Evolutionary conservation across 2,888 invertebrate species (phyloP).

Genomic region (Sabellastarte sp.): DNA sequence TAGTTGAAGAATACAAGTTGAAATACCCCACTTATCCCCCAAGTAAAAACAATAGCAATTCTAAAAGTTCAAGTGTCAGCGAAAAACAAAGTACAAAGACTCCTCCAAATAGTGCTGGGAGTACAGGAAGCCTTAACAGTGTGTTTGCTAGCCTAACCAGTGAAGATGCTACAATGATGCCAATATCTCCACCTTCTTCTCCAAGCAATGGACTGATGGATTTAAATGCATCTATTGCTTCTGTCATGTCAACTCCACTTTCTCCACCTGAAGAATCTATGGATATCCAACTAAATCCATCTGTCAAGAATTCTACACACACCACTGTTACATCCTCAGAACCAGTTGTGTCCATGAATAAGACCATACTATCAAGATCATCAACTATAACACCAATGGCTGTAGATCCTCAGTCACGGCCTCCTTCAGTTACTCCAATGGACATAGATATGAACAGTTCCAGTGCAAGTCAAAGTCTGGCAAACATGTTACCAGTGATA

Average conservation of each 20-base stretch:
- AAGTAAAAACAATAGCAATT: not conserved
- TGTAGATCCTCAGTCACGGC: conserved; percentile 43
- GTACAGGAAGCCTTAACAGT: conserved; percentile 10
- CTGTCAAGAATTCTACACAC: too few relatives aligned
- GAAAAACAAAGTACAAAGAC: not conserved
- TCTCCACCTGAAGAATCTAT: conserved; percentile 45
- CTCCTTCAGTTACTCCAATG: conserved; percentile 55
- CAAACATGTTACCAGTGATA: too few relatives aligned
- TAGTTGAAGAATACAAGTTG: conserved; percentile 58
- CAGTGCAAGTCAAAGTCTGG: too few relatives aligned
- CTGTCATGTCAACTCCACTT: conserved; percentile 35
- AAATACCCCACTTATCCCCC: conserved; percentile 40
- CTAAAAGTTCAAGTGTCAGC: not conserved
- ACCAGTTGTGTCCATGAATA: conserved; percentile 18
- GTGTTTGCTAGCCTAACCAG: conserved; percentile 13
- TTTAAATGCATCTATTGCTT: conserved; percentile 26
- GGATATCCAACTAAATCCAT: conserved; percentile 35
- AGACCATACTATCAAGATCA: conserved; percentile 7
- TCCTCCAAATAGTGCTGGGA: conserved; percentile 7
- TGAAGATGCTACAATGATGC: conserved; percentile 10
- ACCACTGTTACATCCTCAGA: conserved; percentile 17
- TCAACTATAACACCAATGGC: conserved; percentile 28
- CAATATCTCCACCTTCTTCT: conserved; percentile 41
- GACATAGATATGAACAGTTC: conserved; percentile 53
- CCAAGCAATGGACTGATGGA: conserved; percentile 29